Base-by-base conservation (phyloP, 92 coral and sea anemone species). In the Zoanthus sansibaricus region DNA sequence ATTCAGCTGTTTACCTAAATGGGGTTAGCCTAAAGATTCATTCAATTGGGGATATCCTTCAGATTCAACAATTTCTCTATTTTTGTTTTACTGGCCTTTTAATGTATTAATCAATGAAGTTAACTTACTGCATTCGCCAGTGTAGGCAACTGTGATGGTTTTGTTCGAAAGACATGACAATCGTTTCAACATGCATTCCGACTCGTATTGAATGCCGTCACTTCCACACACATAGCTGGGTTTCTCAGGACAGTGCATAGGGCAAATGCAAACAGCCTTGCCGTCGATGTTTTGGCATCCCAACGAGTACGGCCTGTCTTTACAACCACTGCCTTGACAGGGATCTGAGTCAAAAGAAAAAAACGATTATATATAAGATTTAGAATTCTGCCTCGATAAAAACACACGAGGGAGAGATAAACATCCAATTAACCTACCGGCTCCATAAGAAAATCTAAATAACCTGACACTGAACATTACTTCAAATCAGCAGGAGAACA, bases 221-320 rank as follows among this genome's bases (percentile, higher is more conserved):
- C 74, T 80, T 51, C 85, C 85, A 45, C 85, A 80, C 75, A 80
- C 85, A 67, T 46, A 80, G 61, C 45, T 80, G 45, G 85, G 75
- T 3, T 32, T 80, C 75, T 62, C 14, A 25, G 85, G 62, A 18
- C 85, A 80, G 25, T 80, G 25, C 18, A 46, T 72, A 10, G 85
- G 85, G n/a, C 85, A 80, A 37, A 80, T 30, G 13, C 85, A 80
- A 25, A 80, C 75, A 10, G 85, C 85, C 10, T 45, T 46, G 3
- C 75, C 85, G 4, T 47, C 20, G 58, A 80, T 47, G 58, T 13
- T 80, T 52, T 66, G 67, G 51, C 85, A 80, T 46, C 61, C 85
- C 58, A 66, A 47, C 9, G 74, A 33, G 73, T 80, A 80, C 11
- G 85, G 85, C 6, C 75, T 80, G 30, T 80, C 75, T 25, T 67